Base-by-base conservation (phyloP, 2,888 invertebrate species). In the Melanostoma scalare region DNA sequence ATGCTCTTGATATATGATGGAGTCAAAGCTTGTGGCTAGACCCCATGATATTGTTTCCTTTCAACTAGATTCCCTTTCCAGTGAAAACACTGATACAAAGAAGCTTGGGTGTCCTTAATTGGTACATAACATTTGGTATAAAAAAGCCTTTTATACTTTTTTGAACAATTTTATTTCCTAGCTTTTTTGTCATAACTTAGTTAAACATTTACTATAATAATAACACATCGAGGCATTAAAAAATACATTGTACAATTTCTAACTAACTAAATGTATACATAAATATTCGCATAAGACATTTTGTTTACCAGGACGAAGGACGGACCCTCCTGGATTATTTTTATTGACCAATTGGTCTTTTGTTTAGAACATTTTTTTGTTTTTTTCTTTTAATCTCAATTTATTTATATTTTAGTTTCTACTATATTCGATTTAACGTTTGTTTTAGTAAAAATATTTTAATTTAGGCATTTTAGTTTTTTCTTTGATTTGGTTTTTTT, bases 161-260 rank as follows among this genome's bases (percentile, higher is more conserved):
- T 78, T 44, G 72, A 82, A 82, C 81, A 77, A 58, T 74, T 76
- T 60, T 77, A 67, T 71, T 77, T 71, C 56, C 73, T 71, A 65
- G 68, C 44, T 58, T 79, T 44, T 58, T 69, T 10, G 61, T 71
- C 36, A 61, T 80, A 75, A 78, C 77, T 77, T 68, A 82, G 72
- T 67, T 77, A 73, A 82, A 82, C 81, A 77, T 84, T 75, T 79
- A 75, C 71, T 79, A 71, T 79, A 75, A 79, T 74, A 78, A 84
- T 78, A 84, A 84, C 84, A 84, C 84, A 84, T 75, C 75, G 79
- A 84, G 84, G 84, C 79, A 79, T 71, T 84, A 84, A 84, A 84
- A 84, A 84, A 84, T 84, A 79, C 79, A 79, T 84, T 84, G 84
- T 84, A 84, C 84, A 84, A 84, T 84, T 84, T 79, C 84, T 84